Conservation (phyloP, 1,140 invertebrate species). For the Heliconius eleuchia region DNA sequence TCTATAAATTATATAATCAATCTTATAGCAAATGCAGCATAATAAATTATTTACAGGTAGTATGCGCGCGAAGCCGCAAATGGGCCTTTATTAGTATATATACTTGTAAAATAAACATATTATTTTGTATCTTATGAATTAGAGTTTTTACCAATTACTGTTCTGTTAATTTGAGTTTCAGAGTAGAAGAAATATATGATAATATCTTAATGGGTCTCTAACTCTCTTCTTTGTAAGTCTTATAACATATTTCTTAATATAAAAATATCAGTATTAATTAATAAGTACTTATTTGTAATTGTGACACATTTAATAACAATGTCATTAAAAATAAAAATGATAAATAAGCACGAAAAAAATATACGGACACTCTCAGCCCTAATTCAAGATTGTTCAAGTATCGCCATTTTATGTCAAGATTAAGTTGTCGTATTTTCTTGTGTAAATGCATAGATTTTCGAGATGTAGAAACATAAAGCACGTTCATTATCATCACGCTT, state of each 20-base stretch:
- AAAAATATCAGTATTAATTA: not conserved
- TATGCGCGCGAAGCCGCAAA: too few species aligned
- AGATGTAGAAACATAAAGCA: conserved; percentile 35
- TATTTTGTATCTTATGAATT: not conserved
- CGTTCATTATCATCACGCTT: conserved; percentile 67
- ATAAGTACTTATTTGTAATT: not conserved
- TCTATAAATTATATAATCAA: too few species aligned
- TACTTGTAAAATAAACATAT: too few species aligned
- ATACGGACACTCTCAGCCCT: not conserved
- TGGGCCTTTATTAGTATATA: too few species aligned
- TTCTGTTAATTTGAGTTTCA: not conserved
- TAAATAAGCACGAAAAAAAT: not conserved
- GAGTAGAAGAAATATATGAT: too few species aligned
- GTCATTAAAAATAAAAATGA: not conserved
- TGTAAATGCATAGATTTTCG: conserved; percentile 23
- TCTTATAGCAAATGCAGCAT: too few species aligned
- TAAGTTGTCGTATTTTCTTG: conserved; percentile 20
- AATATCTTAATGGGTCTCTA: too few species aligned
- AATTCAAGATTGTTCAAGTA: conserved; percentile 1
- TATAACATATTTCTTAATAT: not conserved
- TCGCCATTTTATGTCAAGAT: conserved; percentile 4
- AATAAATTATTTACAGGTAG: too few species aligned
- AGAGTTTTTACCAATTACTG: not conserved
- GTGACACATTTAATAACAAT: not conserved
- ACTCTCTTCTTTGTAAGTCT: not conserved